Evolutionary conservation across 2,888 invertebrate species (phyloP), one percentile per base, ranked within the genome.

Genomic region (Eupithecia exiguata): DNA sequence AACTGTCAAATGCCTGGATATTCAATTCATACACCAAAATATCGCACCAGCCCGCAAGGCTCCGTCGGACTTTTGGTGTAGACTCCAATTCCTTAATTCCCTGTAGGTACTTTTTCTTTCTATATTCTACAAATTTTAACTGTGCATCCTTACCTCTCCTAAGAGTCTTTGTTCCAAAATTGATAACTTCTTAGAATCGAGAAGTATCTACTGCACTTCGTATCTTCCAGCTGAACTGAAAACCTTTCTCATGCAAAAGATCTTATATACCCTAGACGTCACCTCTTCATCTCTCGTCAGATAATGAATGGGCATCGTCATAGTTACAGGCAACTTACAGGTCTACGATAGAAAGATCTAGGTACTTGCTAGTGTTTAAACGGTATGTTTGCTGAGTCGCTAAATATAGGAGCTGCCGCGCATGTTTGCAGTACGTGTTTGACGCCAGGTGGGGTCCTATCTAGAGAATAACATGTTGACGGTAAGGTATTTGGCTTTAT

Each of bases 181-280:
- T 35, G 35, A 1, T 12, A 62, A 9, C 18, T 25, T 40, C 30
- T 12, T 63, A n/a, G 49, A 9, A 38, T 58, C 14, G n/a, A n/a
- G n/a, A n/a, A n/a, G n/a, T n/a, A n/a, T n/a, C 63, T 58, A 40
- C 63, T 66, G 10, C 40, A 7, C 65, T 68, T 63, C 25, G 65
- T 67, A 69, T 69, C 62, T 35, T 46, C 25, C 12, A 40, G 40
- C 0, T 25, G 62, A 62, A 35, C 66, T 66, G 43, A 43, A n/a
- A 10, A 21, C 66, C 12, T 43, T 16, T 25, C 40, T 21, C 14
- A 43, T 16, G 25, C 40, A 40, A 40, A 14, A 21, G 40, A 66
- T 72, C 68, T 79, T 80, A 75, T 80, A 80, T 80, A 80, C 71
- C 35, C 40, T 35, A 43, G 14, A 79, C 77, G 78, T 80, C 79